phyloP scores from a whole-genome alignment of 2,888 invertebrate genomes.

The Orthosia gracilis region DNA sequence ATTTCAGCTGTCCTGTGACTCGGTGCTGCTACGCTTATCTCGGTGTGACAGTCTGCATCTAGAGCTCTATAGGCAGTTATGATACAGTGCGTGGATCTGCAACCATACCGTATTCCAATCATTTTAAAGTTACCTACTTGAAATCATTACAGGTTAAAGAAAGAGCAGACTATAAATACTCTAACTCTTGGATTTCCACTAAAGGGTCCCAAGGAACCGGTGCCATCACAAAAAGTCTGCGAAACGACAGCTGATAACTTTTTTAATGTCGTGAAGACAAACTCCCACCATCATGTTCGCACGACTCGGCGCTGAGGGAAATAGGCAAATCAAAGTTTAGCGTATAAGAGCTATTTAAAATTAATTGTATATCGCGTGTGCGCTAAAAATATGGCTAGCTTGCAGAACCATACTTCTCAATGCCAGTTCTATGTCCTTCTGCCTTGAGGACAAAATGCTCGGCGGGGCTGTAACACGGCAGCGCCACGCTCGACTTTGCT shows the following conservation, averaged over 20 bases:
- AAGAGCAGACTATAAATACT: too few species aligned
- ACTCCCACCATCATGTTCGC: too few species aligned
- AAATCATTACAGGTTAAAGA: too few species aligned
- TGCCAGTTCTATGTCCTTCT: slow-evolving; percentile 47
- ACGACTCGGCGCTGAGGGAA: neutral
- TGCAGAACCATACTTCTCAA: neutral
- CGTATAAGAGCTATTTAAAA: neutral
- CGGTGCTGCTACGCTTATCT: too few species aligned
- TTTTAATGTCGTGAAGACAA: too few species aligned
- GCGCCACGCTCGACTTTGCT: neutral
- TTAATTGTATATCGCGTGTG: too few species aligned
- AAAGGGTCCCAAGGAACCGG: neutral
- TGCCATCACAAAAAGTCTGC: neutral
- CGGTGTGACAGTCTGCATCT: neutral
- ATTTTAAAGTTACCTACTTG: too few species aligned
- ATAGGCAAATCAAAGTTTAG: neutral
- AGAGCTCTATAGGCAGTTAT: neutral
- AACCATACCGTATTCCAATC: neutral
- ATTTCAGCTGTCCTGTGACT: neutral
- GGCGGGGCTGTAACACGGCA: slow-evolving; percentile 56
- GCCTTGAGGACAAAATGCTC: slow-evolving; percentile 70
- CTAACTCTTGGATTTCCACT: neutral
- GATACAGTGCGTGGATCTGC: neutral
- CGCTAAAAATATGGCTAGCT: neutral
- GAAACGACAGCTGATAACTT: too few species aligned